A percentile compares a stretch with the other conserved stretches of the same genome.
Evolutionary conservation across 1,140 invertebrate genomes (phyloP).

Genomic region (Drosophila prosaltans): DNA sequence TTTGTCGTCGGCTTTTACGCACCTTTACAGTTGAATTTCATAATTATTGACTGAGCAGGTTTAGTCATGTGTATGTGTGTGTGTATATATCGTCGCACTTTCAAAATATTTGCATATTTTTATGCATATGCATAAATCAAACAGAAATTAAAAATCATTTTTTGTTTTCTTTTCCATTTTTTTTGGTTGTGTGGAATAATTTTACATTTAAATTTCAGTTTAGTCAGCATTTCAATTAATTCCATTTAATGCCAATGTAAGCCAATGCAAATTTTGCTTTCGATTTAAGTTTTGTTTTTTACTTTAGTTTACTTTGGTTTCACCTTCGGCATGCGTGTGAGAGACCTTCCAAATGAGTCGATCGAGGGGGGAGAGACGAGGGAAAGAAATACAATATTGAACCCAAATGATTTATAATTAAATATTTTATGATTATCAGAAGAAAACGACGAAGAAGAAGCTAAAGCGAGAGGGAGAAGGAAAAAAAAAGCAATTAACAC

Average conservation of each 20-base stretch:
- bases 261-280: slow-evolving; percentile 45
- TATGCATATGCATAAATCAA: slow-evolving; percentile 45
- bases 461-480: background rate
- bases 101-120: slow-evolving; percentile 66
- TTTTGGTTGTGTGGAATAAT: slow-evolving; percentile 56
- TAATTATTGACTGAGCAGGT: slow-evolving; percentile 17
- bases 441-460: slow-evolving; percentile 26
- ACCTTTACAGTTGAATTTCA: background rate
- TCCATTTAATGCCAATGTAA: slow-evolving; percentile 73
- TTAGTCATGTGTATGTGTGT: slow-evolving; percentile 49
- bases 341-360: slow-evolving; percentile 56
- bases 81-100: slow-evolving; percentile 36
- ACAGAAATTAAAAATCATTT: slow-evolving; percentile 1
- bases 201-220: slow-evolving; percentile 71
- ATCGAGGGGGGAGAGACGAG: slow-evolving; percentile 13
- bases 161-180: background rate
- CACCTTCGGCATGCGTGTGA: slow-evolving; percentile 69
- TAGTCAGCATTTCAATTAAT: slow-evolving; percentile 41
- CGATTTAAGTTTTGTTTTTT: slow-evolving; percentile 45
- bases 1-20: background rate
- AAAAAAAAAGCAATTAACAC: slow-evolving; percentile 41
- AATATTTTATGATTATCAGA: slow-evolving; percentile 77
- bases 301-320: slow-evolving; percentile 50
- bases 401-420: slow-evolving; percentile 78
- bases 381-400: slow-evolving; percentile 40